These are phyloP conservation scores for Corythornis leucogaster DNA, from an alignment of 2,797 vertebrate genomes.

Conservation along the genomic window DNA sequence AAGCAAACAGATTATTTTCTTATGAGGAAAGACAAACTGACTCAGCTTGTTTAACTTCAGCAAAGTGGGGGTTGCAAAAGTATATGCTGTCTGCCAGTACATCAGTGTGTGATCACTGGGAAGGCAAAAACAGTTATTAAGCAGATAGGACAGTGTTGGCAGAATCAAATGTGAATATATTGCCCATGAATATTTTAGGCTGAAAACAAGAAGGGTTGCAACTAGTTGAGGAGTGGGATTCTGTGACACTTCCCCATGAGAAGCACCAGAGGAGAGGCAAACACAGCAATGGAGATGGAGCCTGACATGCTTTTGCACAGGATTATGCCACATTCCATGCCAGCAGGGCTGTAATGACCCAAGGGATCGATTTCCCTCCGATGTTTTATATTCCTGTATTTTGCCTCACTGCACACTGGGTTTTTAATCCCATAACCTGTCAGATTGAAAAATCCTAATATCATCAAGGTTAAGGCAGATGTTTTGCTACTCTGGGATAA, in stretches of 20 bases:
- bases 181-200: not conserved
- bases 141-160: slow-evolving; percentile 6
- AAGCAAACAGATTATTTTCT: not conserved
- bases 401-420: not conserved
- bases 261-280: not conserved
- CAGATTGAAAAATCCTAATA: not conserved
- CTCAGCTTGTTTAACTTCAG: slow-evolving; percentile 21
- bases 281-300: not conserved
- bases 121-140: slow-evolving; percentile 4
- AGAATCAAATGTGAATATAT: not conserved
- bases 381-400: not conserved
- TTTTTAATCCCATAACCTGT: not conserved
- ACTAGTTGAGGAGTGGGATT: not conserved
- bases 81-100: slow-evolving; percentile 21
- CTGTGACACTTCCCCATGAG: not conserved
- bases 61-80: slow-evolving; percentile 1
- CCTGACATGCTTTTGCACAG: not conserved
- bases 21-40: not conserved
- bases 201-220: not conserved
- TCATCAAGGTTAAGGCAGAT: not conserved
- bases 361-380: not conserved
- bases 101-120: not conserved
- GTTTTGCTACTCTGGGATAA: not conserved
- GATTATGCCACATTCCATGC: not conserved
- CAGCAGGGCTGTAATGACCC: not conserved